These are phyloP conservation scores for Artibeus jamaicensis DNA, from an alignment of 2,797 vertebrate species.

Conservation along the genomic window DNA sequence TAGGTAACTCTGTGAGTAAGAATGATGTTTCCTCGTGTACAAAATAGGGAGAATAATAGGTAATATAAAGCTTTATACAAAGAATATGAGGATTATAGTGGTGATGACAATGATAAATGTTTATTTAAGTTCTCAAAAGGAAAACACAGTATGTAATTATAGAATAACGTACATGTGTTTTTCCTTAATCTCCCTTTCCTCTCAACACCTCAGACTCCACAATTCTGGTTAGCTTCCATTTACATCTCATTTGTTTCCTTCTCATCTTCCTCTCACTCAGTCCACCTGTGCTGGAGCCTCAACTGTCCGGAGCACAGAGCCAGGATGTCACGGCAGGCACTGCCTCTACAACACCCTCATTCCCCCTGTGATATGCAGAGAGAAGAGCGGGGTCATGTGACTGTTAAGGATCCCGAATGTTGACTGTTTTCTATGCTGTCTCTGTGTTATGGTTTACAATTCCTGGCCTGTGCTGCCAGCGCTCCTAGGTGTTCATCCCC, in stretches of 20 bases:
- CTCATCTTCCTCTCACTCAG: background rate
- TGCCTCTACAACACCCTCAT: background rate
- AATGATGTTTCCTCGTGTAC: background rate
- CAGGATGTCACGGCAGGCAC: fast-evolving
- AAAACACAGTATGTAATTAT: background rate
- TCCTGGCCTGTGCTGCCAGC: background rate
- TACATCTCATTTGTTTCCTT: background rate
- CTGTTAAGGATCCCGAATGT: background rate
- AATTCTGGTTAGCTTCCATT: background rate
- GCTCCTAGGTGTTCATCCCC: background rate
- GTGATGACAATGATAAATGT: background rate
- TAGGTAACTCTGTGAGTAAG: background rate
- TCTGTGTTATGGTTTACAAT: background rate
- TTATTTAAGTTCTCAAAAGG: background rate
- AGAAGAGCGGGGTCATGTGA: background rate
- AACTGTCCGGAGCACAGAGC: background rate
- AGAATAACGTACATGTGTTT: fast-evolving
- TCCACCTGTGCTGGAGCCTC: background rate
- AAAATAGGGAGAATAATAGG: background rate
- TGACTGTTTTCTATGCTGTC: background rate
- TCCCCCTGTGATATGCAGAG: background rate
- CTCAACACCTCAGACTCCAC: background rate
- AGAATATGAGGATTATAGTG: background rate
- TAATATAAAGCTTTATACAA: background rate
- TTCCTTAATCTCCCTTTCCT: background rate